Conservation (phyloP, 2,888 invertebrate species). For the Neocrepidodera transversa region DNA sequence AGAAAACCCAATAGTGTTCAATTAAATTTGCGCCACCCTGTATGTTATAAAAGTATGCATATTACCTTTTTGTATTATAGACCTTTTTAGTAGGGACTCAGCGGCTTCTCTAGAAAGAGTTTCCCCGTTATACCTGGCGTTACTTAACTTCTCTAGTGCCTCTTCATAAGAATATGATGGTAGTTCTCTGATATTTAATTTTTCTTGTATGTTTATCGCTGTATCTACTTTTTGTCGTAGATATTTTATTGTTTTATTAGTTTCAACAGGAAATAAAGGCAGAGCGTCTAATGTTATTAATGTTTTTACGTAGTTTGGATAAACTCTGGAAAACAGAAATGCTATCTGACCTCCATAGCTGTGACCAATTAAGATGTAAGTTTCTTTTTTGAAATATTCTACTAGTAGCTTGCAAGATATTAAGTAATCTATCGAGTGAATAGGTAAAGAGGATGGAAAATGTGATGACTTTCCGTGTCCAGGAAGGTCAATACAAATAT, state of each 20-base stretch:
- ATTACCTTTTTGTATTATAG: constrained; percentile 56
- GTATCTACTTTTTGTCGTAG: constrained; percentile 53
- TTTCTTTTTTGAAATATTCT: constrained; percentile 51
- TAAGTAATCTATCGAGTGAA: constrained; percentile 60
- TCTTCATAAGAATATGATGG: constrained; percentile 61
- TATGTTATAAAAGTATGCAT: too few species aligned
- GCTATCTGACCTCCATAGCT: constrained; percentile 64
- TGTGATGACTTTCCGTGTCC: constrained; percentile 68
- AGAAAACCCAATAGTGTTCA: too few species aligned
- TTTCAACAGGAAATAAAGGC: constrained; percentile 45
- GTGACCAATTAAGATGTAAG: constrained; percentile 54
- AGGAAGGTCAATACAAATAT: constrained; percentile 65
- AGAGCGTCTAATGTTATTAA: constrained; percentile 61
- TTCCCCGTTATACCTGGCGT: constrained; percentile 53
- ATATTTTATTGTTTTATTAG: constrained; percentile 48
- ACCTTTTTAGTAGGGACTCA: constrained; percentile 61
- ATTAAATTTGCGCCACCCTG: too few species aligned
- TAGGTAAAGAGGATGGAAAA: constrained; percentile 56
- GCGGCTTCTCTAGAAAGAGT: constrained; percentile 61
- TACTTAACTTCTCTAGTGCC: constrained; percentile 61
- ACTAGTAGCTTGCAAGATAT: constrained; percentile 51
- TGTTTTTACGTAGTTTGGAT: constrained; percentile 59
- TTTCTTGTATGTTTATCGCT: constrained; percentile 37
- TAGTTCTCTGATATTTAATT: constrained; percentile 44
- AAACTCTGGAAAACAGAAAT: constrained; percentile 56